Conservation (phyloP, 2,113 vertebrate genomes). For the Orthochromis malagaraziensis region DNA sequence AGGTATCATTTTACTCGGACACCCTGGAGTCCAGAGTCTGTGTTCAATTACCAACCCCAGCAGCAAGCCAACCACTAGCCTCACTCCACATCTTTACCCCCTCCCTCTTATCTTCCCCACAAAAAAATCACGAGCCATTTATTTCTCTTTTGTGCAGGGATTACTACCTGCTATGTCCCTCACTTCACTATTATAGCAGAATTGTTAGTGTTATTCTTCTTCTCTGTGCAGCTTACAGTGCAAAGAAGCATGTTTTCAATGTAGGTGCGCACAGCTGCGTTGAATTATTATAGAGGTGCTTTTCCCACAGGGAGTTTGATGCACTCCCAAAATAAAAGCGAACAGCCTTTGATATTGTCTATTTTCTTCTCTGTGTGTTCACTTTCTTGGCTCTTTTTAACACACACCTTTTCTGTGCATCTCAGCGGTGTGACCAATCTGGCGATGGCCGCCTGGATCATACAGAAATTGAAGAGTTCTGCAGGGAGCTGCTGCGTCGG, state of each 20-base stretch:
- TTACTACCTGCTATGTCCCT: constrained; percentile 12
- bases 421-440: constrained; percentile 85
- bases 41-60: constrained; percentile 34
- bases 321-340: constrained; percentile 6
- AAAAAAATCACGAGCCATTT: constrained; percentile 23
- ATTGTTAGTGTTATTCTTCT: neutral
- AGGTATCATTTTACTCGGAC: neutral
- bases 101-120: neutral
- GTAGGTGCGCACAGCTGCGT: neutral
- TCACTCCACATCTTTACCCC: neutral
- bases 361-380: neutral
- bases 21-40: constrained; percentile 6
- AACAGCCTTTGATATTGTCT: neutral
- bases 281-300: neutral
- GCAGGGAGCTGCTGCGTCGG: constrained; percentile 82
- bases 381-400: neutral
- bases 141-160: constrained; percentile 1
- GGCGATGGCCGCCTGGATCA: constrained; percentile 81
- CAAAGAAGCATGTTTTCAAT: neutral
- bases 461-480: constrained; percentile 89
- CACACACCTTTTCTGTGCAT: neutral
- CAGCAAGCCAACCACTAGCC: neutral
- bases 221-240: neutral
- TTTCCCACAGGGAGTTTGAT: neutral
- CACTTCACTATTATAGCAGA: neutral